Evolutionary conservation across 1,140 invertebrate genomes (phyloP), one percentile per base, ranked within the genome.

Genomic region (Conus betulinus): DNA sequence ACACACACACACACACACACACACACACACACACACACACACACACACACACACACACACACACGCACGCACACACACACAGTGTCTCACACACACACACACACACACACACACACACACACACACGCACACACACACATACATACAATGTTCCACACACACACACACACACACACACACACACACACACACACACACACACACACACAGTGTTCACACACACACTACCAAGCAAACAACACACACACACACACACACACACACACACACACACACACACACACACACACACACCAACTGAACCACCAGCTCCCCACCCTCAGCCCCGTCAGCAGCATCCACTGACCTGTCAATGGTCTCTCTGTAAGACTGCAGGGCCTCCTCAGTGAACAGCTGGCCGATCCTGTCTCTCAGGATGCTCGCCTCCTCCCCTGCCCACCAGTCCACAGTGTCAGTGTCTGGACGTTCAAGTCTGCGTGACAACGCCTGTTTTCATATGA

Each of bases 321-420:
- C 39, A 39, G 39, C 39, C 39, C 39, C 39, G 39, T 39, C 39
- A 39, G 39, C 39, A 39, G 39, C 39, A 39, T 39, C 91, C 57
- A 60, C 57, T 60, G 57, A 93, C 93, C 90, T 93, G 0, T 93
- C 86, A 53, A 94, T 89, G 51, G 89, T 91, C 15, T 76, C 20
- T 63, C 93, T 87, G 78, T 92, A 94, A 27, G 89, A 88, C 57
- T 88, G 63, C 3, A 94, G 60, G 60, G 91, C 78, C 15, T 92
- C 91, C 25, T 51, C 51, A 13, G 90, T 92, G 83, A 94, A 93
- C 74, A 94, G 81, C 15, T 92, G 89, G 39, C 78, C 81, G 15
- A 94, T 39, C 81, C 88, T 87, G 53, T 91, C 78, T 81, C 93
- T 60, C 20, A 92, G 76, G 8, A 84, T 88, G 51, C 82, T 55